Evolutionary conservation across 2,888 invertebrate species (phyloP).

Genomic region (Phalera bucephala): DNA sequence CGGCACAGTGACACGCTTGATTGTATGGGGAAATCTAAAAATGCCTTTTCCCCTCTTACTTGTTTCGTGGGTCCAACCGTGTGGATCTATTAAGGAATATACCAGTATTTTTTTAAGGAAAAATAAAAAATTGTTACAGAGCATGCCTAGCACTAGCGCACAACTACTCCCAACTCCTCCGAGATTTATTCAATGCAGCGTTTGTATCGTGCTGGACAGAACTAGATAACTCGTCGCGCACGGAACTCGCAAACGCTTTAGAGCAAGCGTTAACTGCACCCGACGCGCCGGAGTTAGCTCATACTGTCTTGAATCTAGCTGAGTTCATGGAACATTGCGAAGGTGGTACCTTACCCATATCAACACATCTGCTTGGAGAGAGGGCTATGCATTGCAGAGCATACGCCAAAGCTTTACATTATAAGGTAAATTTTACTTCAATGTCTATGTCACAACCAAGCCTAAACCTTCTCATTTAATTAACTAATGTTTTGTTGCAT

Average conservation of each 20-base stretch:
- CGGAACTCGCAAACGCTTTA: slow-evolving; percentile 92
- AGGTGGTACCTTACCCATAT: slow-evolving; percentile 95
- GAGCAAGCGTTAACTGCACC: slow-evolving; percentile 95
- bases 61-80: no score
- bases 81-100: no score
- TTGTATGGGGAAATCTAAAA: no score
- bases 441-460: no score
- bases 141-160: slow-evolving; percentile 97
- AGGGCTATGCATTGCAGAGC: slow-evolving; percentile 96
- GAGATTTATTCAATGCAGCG: slow-evolving; percentile 98
- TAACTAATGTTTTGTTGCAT: no score
- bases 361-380: slow-evolving; percentile 93
- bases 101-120: no score
- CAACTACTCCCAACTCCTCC: slow-evolving; percentile 96
- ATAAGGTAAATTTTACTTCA: slow-evolving; percentile 75
- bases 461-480: no score
- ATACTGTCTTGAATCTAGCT: slow-evolving; percentile 97
- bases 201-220: slow-evolving; percentile 99
- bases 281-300: slow-evolving; percentile 97
- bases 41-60: no score
- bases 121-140: slow-evolving; percentile 53
- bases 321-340: slow-evolving; percentile 99
- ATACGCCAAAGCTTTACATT: slow-evolving; percentile 85
- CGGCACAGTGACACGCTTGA: no score
- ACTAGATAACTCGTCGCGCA: slow-evolving; percentile 90